Evolutionary conservation across 2,113 vertebrate species (phyloP).

Genomic region (Chloebia gouldiae): DNA sequence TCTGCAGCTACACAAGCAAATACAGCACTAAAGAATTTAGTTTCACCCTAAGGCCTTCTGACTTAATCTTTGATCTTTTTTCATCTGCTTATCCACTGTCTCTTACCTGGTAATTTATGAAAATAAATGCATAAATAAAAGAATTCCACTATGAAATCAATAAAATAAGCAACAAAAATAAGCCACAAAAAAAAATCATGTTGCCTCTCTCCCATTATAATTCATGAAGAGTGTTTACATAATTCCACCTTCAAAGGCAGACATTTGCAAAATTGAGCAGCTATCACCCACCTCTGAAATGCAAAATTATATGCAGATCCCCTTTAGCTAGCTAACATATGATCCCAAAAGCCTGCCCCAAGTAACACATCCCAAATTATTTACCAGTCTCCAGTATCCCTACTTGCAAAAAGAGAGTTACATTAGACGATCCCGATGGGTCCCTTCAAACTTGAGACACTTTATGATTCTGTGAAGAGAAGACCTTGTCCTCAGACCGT

Average conservation of each 20-base stretch:
- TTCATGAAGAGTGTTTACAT: slow-evolving; percentile 36
- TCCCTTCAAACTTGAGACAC: neutral
- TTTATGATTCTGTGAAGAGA: neutral
- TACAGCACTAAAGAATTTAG: slow-evolving; percentile 52
- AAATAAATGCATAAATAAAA: slow-evolving; percentile 51
- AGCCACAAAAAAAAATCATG: slow-evolving; percentile 6
- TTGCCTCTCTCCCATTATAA: neutral
- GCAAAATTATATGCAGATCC: neutral
- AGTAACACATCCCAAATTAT: neutral
- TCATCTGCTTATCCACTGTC: slow-evolving; percentile 38
- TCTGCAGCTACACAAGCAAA: neutral
- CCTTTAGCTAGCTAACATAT: neutral
- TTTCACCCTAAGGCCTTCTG: slow-evolving; percentile 5
- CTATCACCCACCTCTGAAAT: slow-evolving; percentile 23
- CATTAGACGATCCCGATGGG: fast-evolving
- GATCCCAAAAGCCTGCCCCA: neutral
- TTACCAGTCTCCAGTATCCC: neutral
- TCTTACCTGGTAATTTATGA: slow-evolving; percentile 54
- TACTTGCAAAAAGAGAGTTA: neutral
- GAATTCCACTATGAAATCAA: slow-evolving; percentile 30
- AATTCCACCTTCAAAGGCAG: slow-evolving; percentile 46
- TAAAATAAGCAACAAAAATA: slow-evolving; percentile 49
- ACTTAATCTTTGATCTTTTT: slow-evolving; percentile 52
- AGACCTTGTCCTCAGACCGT: neutral
- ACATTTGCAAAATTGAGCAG: slow-evolving; percentile 28